These are phyloP conservation scores for Salpingus planirostris DNA, from an alignment of 2,888 invertebrate species.

Conservation along the genomic window DNA sequence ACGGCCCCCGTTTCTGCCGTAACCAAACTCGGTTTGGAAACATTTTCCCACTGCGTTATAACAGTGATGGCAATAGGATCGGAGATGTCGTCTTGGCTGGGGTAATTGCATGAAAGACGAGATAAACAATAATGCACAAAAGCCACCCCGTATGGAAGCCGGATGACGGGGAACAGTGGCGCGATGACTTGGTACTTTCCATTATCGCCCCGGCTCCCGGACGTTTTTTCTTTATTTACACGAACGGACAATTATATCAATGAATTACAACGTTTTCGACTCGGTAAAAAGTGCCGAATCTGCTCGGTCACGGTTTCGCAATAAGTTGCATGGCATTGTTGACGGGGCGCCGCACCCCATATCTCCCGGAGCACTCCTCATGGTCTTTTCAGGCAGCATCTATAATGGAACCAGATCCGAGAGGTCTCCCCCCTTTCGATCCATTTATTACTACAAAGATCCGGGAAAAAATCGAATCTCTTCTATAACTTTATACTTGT, in stretches of 20 bases:
- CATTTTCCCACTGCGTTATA: too few relatives aligned
- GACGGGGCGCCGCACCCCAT: slow-evolving; percentile 29
- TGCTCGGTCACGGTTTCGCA: slow-evolving; percentile 37
- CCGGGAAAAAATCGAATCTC: too few relatives aligned
- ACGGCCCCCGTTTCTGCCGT: too few relatives aligned
- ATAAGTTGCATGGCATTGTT: slow-evolving; percentile 36
- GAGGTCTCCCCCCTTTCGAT: too few relatives aligned
- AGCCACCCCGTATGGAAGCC: slow-evolving; percentile 10
- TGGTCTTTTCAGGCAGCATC: slow-evolving; percentile 31
- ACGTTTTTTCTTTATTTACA: slow-evolving; percentile 35
- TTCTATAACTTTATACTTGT: too few relatives aligned
- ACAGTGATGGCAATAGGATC: too few relatives aligned
- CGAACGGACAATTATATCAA: slow-evolving; percentile 42
- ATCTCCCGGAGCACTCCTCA: too few relatives aligned
- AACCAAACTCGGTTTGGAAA: too few relatives aligned
- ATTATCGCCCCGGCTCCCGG: slow-evolving; percentile 28
- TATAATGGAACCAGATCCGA: slow-evolving; percentile 24
- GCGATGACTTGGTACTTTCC: slow-evolving; percentile 34
- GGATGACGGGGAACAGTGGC: slow-evolving; percentile 23
- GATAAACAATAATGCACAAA: slow-evolving; percentile 14
- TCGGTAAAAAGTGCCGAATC: slow-evolving; percentile 34
- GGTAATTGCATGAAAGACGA: slow-evolving; percentile 13
- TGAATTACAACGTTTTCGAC: slow-evolving; percentile 39
- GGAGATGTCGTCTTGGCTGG: too few relatives aligned
- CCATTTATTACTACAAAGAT: too few relatives aligned